Base-by-base conservation (phyloP, 2,797 vertebrate species). In the Sebastes paucispinis region DNA sequence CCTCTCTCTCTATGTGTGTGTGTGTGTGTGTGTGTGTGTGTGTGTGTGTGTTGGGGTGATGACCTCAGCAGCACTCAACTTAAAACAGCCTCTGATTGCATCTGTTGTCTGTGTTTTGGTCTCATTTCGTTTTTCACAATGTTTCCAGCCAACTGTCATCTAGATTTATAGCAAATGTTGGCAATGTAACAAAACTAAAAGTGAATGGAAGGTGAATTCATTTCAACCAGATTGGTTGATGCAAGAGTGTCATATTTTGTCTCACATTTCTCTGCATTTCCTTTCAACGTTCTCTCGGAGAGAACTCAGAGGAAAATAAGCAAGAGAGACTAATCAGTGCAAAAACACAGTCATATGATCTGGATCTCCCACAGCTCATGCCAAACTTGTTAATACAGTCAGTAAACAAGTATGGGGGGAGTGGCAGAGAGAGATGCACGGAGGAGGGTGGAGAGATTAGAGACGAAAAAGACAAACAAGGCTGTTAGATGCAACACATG, bases 341-440 rank as follows among this genome's bases (percentile, higher is more conserved):
- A 87, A 88, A 88, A 91, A 87, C 83, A 92, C 54, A 70, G 86
- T 95, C 92, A 93, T 91, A 87, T 91, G 92, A 94, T 22, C 91
- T 79, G 60, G 60, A 80, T 82, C 82, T 82, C 79, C 77, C 83
- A 83, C 85, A 83, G 64, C 90, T 92, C 91, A 90, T 88, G 85
- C 91, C 86, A 87, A 88, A 88, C 87, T 82, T 87, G 81, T 91
- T 92, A 91, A 84, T 87, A 87, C 74, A 88, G 80, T 71, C 74
- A 13, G 87, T 89, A 88, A 92, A 93, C 87, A 91, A 88, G 87
- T 67, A 47, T 18, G 39, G 57, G 20, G 20, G 31, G 27, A 52
- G 75, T n/a, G 34, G 54, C n/a, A 70, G 43, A 13, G 66, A 69
- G 64, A 31, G 68, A 2, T 3, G 7, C n/a, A 34, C 0, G 18